Evolutionary conservation across 2,113 vertebrate genomes (phyloP).

Genomic region (Phainopepla nitens): DNA sequence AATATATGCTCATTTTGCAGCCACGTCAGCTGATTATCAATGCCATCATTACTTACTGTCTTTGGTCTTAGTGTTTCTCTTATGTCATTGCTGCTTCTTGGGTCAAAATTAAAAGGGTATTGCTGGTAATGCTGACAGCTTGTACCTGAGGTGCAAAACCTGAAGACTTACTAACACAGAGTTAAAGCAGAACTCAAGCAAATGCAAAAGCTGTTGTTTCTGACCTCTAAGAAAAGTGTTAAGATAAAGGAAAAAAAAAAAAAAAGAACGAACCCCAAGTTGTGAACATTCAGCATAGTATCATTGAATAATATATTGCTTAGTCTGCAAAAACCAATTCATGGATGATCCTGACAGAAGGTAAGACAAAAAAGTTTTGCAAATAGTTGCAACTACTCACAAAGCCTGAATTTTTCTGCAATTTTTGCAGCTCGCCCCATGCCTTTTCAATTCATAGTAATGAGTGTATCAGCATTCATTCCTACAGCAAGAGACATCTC

Average conservation of each 20-base stretch:
- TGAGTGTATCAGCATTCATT: background rate
- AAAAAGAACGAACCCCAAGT: background rate
- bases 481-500: background rate
- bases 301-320: background rate
- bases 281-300: background rate
- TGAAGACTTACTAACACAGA: background rate
- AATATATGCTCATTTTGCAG: background rate
- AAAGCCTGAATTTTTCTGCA: background rate
- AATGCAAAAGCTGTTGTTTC: background rate
- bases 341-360: background rate
- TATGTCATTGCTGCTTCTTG: background rate
- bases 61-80: constrained; percentile 51
- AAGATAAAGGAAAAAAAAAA: background rate
- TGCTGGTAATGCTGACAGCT: constrained; percentile 11
- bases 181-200: background rate
- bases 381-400: background rate
- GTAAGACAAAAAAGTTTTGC: background rate
- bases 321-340: background rate
- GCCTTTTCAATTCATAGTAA: background rate
- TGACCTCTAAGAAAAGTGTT: background rate
- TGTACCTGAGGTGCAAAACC: background rate
- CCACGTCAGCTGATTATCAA: background rate
- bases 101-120: constrained; percentile 7
- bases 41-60: constrained; percentile 44
- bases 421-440: background rate